phyloP scores from a whole-genome alignment of 1,140 invertebrate genomes.

The Leptoteleia sp. region DNA sequence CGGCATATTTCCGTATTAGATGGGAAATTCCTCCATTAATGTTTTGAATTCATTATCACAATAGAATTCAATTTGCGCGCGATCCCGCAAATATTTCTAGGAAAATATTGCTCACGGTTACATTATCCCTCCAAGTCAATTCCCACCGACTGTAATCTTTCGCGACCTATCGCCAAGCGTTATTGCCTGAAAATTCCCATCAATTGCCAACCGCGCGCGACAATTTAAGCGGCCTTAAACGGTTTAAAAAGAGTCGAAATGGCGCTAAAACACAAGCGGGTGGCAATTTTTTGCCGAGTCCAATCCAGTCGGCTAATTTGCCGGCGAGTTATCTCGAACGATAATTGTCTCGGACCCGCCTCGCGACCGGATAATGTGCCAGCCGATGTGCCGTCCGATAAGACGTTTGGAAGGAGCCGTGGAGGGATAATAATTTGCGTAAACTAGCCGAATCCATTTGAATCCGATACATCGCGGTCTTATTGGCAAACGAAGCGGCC shows the following conservation, averaged over 20 bases:
- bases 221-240: too few species aligned
- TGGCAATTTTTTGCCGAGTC: neutral
- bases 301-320: neutral
- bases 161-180: too few species aligned
- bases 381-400: constrained; percentile 3
- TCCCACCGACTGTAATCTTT: too few species aligned
- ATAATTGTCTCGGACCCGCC: constrained; percentile 3
- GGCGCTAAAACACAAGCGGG: too few species aligned
- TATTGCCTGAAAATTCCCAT: too few species aligned
- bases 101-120: constrained; percentile 19
- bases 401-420: too few species aligned
- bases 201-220: too few species aligned
- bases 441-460: constrained; percentile 20
- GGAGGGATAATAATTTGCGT: constrained; percentile 25
- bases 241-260: too few species aligned
- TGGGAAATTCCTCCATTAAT: constrained; percentile 38
- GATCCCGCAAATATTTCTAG: constrained; percentile 27
- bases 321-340: neutral
- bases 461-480: constrained; percentile 1
- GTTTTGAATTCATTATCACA: constrained; percentile 41
- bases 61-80: constrained; percentile 35
- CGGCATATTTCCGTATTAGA: constrained; percentile 23
- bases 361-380: neutral
- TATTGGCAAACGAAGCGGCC: constrained; percentile 16
- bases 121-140: too few species aligned